Evolutionary conservation across 2,888 invertebrate genomes (phyloP), one percentile per base, ranked within the genome.

Genomic region (Sycophila texana): DNA sequence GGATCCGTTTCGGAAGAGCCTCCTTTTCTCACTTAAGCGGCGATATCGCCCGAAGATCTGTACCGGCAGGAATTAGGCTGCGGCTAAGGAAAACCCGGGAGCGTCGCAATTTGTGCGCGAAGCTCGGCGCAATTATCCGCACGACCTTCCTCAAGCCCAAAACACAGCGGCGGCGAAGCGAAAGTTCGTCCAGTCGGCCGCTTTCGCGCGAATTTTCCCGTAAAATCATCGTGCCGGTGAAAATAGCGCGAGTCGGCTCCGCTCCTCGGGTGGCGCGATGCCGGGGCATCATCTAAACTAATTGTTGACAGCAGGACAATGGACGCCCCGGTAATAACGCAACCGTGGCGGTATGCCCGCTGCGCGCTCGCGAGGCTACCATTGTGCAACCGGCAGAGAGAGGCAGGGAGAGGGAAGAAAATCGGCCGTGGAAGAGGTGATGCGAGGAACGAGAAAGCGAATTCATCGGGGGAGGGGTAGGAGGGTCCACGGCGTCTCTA

Each of bases 271-370:
- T 80, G 81, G 82, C 78, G 39, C 10, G 39, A 10, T 10, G 83
- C 86, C 85, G 86, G 86, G 85, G 85, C 84, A 88, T 89, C 89
- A 87, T 89, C 86, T 86, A 85, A 87, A 89, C 86, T 87, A 87
- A 88, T 89, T 87, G 89, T 88, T 87, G 88, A 88, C 88, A 88
- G 87, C 84, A 79, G 86, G 85, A 89, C 89, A 88, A 89, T 87
- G 82, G 85, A 39, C 80, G 81, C 83, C 80, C 82, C 82, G 83
- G 84, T 86, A 86, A 87, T 87, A 86, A 87, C 85, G 57, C 63
- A 87, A 88, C 55, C 85, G 85, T 83, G 39, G 39, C 10, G 10
- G 10, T 39, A 14, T 63, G 85, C 84, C 86, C 81, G 85, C 85
- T 85, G 86, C 78, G 73, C 30, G 30, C 26, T 57, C 71, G 71